Conservation (phyloP, 2,888 invertebrate genomes). For the Tetragonisca angustula region DNA sequence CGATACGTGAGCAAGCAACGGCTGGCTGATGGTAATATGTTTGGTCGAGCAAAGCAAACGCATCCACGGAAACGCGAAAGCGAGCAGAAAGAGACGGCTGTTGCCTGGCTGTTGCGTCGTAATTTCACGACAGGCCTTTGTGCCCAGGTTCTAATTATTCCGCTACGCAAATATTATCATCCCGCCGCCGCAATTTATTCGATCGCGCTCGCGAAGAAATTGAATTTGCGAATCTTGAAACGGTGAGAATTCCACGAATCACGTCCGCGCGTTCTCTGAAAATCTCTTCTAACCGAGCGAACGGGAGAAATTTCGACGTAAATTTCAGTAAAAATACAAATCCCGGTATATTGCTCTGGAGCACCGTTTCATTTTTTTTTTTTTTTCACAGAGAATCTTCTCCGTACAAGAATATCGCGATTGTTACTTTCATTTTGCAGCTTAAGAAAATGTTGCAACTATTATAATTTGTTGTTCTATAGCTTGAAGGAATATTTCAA, state of each 20-base stretch:
- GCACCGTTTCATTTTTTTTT: too few species aligned
- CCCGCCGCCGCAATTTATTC: background rate
- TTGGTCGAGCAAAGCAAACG: constrained; percentile 8
- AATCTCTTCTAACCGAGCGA: too few species aligned
- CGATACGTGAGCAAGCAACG: background rate
- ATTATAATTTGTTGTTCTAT: too few species aligned
- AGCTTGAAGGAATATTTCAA: too few species aligned
- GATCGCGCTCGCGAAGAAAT: constrained; percentile 9
- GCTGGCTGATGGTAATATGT: constrained; percentile 21
- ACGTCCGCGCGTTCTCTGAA: background rate
- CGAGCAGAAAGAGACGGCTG: background rate
- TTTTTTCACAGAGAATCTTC: too few species aligned
- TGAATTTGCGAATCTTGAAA: constrained; percentile 5
- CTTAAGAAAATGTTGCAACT: too few species aligned
- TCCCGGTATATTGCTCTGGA: too few species aligned
- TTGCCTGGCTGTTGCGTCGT: constrained; percentile 7
- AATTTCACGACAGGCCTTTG: constrained; percentile 26
- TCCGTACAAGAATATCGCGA: too few species aligned
- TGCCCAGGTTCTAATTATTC: constrained; percentile 14
- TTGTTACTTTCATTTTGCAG: too few species aligned
- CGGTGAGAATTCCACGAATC: constrained; percentile 6
- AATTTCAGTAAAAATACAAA: background rate
- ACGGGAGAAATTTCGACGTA: background rate
- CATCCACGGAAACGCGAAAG: constrained; percentile 14
- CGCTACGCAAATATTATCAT: constrained; percentile 27